Evolutionary conservation across 1,140 invertebrate genomes (phyloP).

Genomic region (Homalodisca vitripennis): DNA sequence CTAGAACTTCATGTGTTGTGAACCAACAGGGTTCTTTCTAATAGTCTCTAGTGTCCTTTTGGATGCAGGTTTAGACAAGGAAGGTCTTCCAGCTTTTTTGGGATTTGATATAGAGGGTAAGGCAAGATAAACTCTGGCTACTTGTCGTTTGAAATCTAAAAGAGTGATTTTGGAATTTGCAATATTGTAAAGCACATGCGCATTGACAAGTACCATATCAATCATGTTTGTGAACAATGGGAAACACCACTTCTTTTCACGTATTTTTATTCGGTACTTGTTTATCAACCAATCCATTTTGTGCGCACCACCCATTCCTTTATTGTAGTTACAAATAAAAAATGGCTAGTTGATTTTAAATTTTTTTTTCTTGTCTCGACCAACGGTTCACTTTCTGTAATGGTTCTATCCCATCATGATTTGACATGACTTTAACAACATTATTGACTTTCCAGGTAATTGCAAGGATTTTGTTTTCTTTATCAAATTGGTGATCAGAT

Average conservation of each 20-base stretch:
- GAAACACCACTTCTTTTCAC: slow-evolving; percentile 37
- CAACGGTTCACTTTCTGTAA: slow-evolving; percentile 35
- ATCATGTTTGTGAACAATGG: slow-evolving; percentile 36
- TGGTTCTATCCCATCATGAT: slow-evolving; percentile 33
- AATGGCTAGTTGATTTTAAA: slow-evolving; percentile 35
- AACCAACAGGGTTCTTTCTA: slow-evolving; percentile 29
- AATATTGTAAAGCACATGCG: slow-evolving; percentile 35
- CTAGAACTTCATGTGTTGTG: no score
- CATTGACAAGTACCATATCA: slow-evolving; percentile 35
- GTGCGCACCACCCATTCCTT: slow-evolving; percentile 32
- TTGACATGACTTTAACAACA: slow-evolving; percentile 36
- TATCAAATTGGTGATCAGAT: slow-evolving; percentile 7
- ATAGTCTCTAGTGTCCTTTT: slow-evolving; percentile 30
- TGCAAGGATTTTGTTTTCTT: slow-evolving; percentile 11
- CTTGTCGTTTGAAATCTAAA: slow-evolving; percentile 35
- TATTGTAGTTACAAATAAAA: slow-evolving; percentile 38
- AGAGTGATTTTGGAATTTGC: slow-evolving; percentile 36
- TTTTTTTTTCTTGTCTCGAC: slow-evolving; percentile 34
- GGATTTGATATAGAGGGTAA: slow-evolving; percentile 36
- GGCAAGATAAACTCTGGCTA: slow-evolving; percentile 36
- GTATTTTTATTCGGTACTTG: slow-evolving; percentile 32
- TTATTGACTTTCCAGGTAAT: slow-evolving; percentile 37
- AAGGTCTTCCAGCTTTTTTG: slow-evolving; percentile 32
- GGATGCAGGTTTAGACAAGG: slow-evolving; percentile 13
- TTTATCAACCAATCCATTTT: slow-evolving; percentile 35